Evolutionary conservation across 2,888 invertebrate species (phyloP).

Genomic region (Dascillus cervinus): DNA sequence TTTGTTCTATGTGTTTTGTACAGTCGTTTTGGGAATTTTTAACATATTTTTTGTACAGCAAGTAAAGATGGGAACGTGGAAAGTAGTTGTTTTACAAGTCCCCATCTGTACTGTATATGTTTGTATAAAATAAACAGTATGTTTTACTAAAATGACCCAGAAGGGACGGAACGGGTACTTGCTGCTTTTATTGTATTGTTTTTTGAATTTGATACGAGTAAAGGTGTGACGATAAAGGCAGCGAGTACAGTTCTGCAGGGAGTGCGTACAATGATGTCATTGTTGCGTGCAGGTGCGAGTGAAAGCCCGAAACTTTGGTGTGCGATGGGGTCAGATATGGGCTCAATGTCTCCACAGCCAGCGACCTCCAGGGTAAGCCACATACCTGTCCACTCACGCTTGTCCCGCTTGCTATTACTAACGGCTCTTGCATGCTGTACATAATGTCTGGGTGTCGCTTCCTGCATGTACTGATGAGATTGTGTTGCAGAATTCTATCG

Average conservation of each 20-base stretch:
- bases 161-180: conserved; percentile 30
- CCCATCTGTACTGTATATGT: too few relatives aligned
- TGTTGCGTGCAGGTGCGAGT: conserved; percentile 47
- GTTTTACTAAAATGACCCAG: conserved; percentile 30
- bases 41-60: too few relatives aligned
- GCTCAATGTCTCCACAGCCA: conserved; percentile 47
- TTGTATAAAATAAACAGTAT: too few relatives aligned
- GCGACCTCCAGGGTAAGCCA: conserved; percentile 56
- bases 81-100: too few relatives aligned
- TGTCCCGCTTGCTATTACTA: conserved; percentile 31
- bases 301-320: conserved; percentile 50
- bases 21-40: too few relatives aligned
- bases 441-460: conserved; percentile 5
- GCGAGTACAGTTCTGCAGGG: conserved; percentile 29
- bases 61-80: too few relatives aligned
- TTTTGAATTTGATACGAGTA: too few relatives aligned
- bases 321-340: conserved; percentile 46
- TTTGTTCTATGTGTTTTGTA: too few relatives aligned
- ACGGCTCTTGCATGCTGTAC: conserved; percentile 24
- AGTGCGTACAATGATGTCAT: conserved; percentile 41
- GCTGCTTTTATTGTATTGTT: conserved; percentile 19
- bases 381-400: conserved; percentile 38
- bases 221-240: too few relatives aligned
- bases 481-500: conserved; percentile 60
- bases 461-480: not conserved